Conservation (phyloP, 2,888 invertebrate genomes). For the Spatulosminthurus flaviceps region DNA sequence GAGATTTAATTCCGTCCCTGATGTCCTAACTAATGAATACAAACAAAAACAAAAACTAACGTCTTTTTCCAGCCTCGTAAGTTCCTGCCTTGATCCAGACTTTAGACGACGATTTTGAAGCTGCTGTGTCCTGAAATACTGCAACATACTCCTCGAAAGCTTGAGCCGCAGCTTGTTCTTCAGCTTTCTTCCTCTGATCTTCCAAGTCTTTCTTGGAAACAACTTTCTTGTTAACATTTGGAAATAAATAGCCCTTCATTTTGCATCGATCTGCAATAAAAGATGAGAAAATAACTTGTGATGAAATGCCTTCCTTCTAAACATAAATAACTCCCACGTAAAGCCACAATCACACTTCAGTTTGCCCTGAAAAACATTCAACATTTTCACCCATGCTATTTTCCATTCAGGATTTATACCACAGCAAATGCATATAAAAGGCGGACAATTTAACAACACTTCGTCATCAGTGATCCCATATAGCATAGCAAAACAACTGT, state of each 20-base stretch:
- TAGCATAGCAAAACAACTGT: too few relatives aligned
- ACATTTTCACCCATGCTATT: too few relatives aligned
- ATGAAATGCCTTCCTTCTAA: too few relatives aligned
- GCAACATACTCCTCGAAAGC: slow-evolving; percentile 98
- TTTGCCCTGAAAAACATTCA: too few relatives aligned
- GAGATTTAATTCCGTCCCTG: too few relatives aligned
- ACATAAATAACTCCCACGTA: too few relatives aligned
- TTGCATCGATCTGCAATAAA: not conserved
- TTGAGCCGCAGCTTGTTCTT: slow-evolving; percentile 90
- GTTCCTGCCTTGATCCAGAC: slow-evolving; percentile 98
- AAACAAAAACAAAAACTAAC: slow-evolving; percentile 69
- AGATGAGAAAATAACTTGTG: not conserved
- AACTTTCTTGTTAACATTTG: slow-evolving; percentile 57
- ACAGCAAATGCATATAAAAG: too few relatives aligned
- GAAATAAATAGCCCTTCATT: slow-evolving; percentile 45
- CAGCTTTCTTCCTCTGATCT: slow-evolving; percentile 85
- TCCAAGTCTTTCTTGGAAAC: slow-evolving; percentile 81
- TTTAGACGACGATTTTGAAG: slow-evolving; percentile 76
- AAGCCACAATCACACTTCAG: too few relatives aligned
- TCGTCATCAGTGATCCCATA: too few relatives aligned
- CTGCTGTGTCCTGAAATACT: slow-evolving; percentile 86
- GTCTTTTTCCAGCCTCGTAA: slow-evolving; percentile 92
- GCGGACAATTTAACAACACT: too few relatives aligned
- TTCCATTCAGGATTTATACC: too few relatives aligned
- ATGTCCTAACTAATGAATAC: not conserved